Evolutionary conservation across 2,888 invertebrate species (phyloP).

Genomic region (Drosophila bunnanda): DNA sequence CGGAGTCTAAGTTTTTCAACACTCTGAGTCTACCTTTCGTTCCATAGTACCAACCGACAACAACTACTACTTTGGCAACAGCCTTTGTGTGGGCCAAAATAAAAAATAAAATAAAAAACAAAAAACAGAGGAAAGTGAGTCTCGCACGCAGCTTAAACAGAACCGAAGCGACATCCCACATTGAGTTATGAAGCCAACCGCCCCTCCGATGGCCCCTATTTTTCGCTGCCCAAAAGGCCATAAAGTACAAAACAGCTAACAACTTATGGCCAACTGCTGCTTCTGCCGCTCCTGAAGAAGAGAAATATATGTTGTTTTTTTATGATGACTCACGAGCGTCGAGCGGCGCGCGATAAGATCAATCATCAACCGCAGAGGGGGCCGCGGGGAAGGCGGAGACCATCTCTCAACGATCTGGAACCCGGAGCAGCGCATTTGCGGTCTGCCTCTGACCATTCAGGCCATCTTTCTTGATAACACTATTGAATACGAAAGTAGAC

Average conservation of each 20-base stretch:
- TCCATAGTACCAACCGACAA: constrained; percentile 29
- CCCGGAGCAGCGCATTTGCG: constrained; percentile 31
- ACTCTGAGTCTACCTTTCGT: constrained; percentile 4
- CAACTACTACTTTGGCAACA: constrained; percentile 41
- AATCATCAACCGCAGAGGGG: constrained; percentile 63
- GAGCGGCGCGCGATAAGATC: constrained; percentile 69
- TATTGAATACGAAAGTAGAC: constrained; percentile 78
- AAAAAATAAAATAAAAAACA: constrained; percentile 15
- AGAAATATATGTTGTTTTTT: constrained; percentile 49
- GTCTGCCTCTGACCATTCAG: constrained; percentile 38
- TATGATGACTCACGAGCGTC: constrained; percentile 69
- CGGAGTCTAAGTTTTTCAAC: neutral
- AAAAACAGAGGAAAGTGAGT: constrained; percentile 51
- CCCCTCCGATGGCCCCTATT: constrained; percentile 45
- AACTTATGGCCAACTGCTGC: constrained; percentile 62
- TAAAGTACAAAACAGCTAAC: constrained; percentile 76
- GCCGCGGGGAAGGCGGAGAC: constrained; percentile 8
- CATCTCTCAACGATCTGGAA: constrained; percentile 38
- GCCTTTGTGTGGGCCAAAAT: constrained; percentile 67
- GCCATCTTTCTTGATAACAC: constrained; percentile 71
- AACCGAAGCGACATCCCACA: constrained; percentile 55
- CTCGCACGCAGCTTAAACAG: constrained; percentile 61
- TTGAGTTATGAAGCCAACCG: constrained; percentile 76
- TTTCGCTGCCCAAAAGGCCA: constrained; percentile 55
- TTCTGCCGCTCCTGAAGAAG: constrained; percentile 39